A percentile compares a stretch with the other conserved stretches of the same genome.
Conservation (phyloP, 2,888 invertebrate genomes). For the Drosophila melanosoma region DNA sequence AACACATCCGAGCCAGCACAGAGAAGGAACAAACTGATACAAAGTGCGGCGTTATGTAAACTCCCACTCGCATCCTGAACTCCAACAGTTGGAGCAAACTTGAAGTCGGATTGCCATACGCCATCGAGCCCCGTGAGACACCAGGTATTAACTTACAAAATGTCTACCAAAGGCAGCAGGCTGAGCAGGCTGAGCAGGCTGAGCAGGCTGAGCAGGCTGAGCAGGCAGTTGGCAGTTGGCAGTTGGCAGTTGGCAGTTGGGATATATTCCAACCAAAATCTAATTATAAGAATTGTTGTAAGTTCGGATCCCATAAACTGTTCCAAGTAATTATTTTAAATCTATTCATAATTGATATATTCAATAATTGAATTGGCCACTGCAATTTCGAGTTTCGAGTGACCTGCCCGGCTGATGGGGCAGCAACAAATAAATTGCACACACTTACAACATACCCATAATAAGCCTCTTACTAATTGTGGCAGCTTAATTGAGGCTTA, state of each 20-base stretch:
- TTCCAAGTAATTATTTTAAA: not conserved
- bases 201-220: too few species aligned
- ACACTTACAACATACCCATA: constrained; percentile 26
- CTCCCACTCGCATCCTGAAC: constrained; percentile 15
- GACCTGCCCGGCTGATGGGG: not conserved
- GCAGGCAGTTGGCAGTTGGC: too few species aligned
- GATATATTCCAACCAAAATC: not conserved
- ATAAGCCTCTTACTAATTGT: constrained; percentile 61
- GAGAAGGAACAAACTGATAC: constrained; percentile 40
- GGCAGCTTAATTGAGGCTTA: constrained; percentile 65
- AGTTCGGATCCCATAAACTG: not conserved
- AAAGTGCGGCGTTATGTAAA: constrained; percentile 39
- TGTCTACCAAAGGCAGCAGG: not conserved
- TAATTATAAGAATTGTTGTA: not conserved
- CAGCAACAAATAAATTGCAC: constrained; percentile 28
- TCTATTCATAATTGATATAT: not conserved
- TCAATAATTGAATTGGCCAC: not conserved
- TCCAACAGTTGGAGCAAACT: constrained; percentile 19
- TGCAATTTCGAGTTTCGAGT: constrained; percentile 10
- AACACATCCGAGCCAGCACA: constrained; percentile 11
- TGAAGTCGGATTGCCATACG: constrained; percentile 28
- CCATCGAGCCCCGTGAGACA: constrained; percentile 13
- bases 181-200: not conserved
- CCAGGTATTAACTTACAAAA: constrained; percentile 45
- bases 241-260: too few species aligned